Percentiles rank a stretch among this genome's conserved stretches.
phyloP scores from a whole-genome alignment of 1,140 invertebrate genomes.

The Diuraphis noxia region DNA sequence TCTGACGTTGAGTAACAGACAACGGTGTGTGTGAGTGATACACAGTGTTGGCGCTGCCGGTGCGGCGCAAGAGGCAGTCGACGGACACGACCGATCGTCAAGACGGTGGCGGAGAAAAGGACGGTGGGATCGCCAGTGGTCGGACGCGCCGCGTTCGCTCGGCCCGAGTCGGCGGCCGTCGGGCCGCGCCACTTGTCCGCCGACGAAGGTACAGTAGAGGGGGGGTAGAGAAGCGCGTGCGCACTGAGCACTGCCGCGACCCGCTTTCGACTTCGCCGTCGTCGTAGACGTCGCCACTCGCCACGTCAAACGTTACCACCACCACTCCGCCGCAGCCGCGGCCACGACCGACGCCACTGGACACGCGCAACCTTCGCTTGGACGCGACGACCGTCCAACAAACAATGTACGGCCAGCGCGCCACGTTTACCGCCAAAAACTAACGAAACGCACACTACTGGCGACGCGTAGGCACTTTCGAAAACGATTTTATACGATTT shows the following conservation, averaged over 20 bases:
- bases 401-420: too few relatives aligned
- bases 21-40: not conserved
- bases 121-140: slow-evolving; percentile 1
- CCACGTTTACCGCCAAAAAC: slow-evolving; percentile 43
- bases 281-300: not conserved
- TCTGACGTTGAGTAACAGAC: not conserved
- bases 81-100: slow-evolving; percentile 30
- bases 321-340: not conserved
- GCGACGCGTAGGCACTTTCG: not conserved
- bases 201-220: not conserved
- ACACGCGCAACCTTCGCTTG: not conserved
- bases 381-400: not conserved
- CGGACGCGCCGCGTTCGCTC: slow-evolving; percentile 26
- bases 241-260: not conserved
- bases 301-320: not conserved
- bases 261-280: not conserved
- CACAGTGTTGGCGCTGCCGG: not conserved
- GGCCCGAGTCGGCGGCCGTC: slow-evolving; percentile 31
- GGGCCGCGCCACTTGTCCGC: slow-evolving; percentile 47
- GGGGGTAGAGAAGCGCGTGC: not conserved
- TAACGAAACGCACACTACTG: not conserved
- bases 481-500: slow-evolving; percentile 11
- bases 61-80: not conserved
- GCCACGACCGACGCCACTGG: not conserved
- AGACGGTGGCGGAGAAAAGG: slow-evolving; percentile 43